Evolutionary conservation across 2,113 vertebrate genomes (phyloP).

Genomic region (Colinus virginianus): DNA sequence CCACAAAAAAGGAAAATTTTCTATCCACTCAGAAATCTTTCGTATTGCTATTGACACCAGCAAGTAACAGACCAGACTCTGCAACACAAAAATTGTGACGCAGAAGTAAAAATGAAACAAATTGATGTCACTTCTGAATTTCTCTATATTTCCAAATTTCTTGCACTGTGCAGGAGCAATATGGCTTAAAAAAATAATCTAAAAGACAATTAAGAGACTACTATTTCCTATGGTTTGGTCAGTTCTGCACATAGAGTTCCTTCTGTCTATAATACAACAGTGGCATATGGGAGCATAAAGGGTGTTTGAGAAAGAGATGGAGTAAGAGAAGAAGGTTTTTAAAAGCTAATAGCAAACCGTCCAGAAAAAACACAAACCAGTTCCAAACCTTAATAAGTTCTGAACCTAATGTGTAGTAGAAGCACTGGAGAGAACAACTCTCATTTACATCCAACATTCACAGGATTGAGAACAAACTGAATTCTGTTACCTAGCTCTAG

Average conservation of each 20-base stretch:
- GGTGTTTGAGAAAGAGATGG: background rate
- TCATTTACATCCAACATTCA: background rate
- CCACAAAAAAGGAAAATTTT: background rate
- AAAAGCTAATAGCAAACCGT: constrained; percentile 12
- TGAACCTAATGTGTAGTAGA: background rate
- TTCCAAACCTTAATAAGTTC: background rate
- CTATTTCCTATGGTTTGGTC: background rate
- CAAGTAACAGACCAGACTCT: background rate
- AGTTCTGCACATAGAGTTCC: background rate
- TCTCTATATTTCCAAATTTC: background rate
- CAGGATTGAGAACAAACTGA: background rate
- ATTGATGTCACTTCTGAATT: background rate
- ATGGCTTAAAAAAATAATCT: background rate
- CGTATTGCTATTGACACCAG: background rate
- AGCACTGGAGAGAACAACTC: background rate
- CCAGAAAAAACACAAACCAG: background rate
- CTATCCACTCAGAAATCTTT: background rate
- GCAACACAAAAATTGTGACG: background rate
- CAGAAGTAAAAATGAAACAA: constrained; percentile 4
- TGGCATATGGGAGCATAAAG: background rate
- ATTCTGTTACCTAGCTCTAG: background rate
- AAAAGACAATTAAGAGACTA: background rate
- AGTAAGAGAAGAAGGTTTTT: constrained; percentile 23
- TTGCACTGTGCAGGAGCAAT: background rate
- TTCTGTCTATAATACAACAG: background rate